Evolutionary conservation across 2,113 vertebrate species (phyloP).

Genomic region (Gymnogyps californianus): DNA sequence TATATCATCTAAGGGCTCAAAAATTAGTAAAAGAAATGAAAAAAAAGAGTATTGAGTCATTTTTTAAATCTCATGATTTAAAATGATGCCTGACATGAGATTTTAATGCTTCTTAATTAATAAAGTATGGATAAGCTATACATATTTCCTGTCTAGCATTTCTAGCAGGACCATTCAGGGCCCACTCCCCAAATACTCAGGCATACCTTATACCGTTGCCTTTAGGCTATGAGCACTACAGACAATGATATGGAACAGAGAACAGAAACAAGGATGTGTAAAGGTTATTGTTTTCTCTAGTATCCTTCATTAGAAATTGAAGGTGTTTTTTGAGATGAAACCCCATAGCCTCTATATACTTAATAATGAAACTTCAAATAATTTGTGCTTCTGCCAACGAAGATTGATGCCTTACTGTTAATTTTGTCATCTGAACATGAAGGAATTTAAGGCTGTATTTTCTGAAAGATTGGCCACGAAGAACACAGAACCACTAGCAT

Average conservation of each 20-base stretch:
- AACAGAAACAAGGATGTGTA: not conserved
- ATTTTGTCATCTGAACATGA: not conserved
- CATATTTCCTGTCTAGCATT: not conserved
- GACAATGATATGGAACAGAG: not conserved
- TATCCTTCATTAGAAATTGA: not conserved
- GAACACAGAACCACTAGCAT: not conserved
- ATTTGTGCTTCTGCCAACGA: not conserved
- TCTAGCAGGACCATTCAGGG: not conserved
- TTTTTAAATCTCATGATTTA: not conserved
- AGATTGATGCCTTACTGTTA: not conserved
- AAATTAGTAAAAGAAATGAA: not conserved
- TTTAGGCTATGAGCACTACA: not conserved
- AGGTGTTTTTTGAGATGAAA: not conserved
- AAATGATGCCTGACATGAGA: not conserved
- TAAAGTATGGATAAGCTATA: not conserved
- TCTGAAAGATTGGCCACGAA: not conserved
- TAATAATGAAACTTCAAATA: not conserved
- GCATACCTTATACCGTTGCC: not conserved
- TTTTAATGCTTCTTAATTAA: not conserved
- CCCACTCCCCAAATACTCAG: not conserved
- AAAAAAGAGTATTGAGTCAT: rapidly evolving
- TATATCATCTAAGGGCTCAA: not conserved
- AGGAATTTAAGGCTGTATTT: not conserved
- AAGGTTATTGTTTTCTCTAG: not conserved
- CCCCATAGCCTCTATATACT: not conserved